Evolutionary conservation across 1,140 invertebrate species (phyloP).

Genomic region (Drosophila tsacasi): DNA sequence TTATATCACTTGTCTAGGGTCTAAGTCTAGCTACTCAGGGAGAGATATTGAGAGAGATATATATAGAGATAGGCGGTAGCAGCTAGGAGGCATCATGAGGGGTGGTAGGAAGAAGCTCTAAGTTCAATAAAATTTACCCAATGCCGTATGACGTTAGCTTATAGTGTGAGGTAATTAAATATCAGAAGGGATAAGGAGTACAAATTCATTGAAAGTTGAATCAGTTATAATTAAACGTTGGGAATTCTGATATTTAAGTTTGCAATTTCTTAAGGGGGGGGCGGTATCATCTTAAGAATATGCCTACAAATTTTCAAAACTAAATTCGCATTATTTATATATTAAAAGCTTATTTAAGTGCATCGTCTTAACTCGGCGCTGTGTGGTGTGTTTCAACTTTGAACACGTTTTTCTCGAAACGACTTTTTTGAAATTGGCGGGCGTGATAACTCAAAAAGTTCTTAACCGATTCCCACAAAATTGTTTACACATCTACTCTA

Average conservation of each 20-base stretch:
- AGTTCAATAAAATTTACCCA: conserved; percentile 1
- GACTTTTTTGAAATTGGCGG: too few species aligned
- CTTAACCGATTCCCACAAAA: too few species aligned
- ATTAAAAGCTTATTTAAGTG: too few species aligned
- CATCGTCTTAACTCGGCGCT: too few species aligned
- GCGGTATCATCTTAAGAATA: too few species aligned
- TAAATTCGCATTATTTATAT: too few species aligned
- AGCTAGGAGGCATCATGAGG: conserved; percentile 37
- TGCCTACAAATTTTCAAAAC: too few species aligned
- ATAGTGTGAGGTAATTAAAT: conserved; percentile 19
- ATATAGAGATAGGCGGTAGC: conserved; percentile 20
- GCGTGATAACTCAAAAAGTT: too few species aligned
- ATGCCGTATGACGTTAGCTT: conserved; percentile 5
- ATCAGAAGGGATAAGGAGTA: neutral
- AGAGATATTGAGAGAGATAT: conserved; percentile 8
- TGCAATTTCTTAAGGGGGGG: too few species aligned
- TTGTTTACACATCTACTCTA: too few species aligned
- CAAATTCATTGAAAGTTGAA: neutral
- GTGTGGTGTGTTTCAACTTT: too few species aligned
- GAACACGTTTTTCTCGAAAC: too few species aligned
- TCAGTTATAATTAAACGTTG: neutral
- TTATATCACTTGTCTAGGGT: conserved; percentile 23
- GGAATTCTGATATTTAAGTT: neutral
- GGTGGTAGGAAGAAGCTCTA: conserved; percentile 32
- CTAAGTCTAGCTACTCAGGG: conserved; percentile 22